Percentiles rank a stretch among this genome's conserved stretches.
phyloP scores from a whole-genome alignment of 2,797 vertebrate species.

The Pseudopleuronectes americanus region DNA sequence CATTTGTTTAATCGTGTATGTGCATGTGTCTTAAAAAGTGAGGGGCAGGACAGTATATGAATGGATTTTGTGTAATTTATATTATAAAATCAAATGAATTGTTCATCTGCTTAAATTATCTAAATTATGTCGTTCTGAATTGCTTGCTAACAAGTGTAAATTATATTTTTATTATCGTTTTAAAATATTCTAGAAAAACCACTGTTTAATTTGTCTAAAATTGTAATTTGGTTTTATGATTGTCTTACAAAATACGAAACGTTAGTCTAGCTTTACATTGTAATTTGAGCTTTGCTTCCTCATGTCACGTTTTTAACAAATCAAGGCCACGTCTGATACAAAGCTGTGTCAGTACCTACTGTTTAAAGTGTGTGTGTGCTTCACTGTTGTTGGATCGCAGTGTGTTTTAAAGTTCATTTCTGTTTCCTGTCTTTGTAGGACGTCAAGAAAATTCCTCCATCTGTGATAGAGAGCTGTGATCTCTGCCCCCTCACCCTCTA shows the following conservation, averaged over 20 bases:
- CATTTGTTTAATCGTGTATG: not conserved
- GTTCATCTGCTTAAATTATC: not conserved
- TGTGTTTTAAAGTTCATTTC: slow-evolving; percentile 14
- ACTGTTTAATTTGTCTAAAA: not conserved
- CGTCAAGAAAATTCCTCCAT: slow-evolving; percentile 89
- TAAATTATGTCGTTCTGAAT: not conserved
- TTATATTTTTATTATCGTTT: not conserved
- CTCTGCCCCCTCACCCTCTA: slow-evolving; percentile 71
- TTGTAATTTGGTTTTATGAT: not conserved
- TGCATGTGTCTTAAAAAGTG: not conserved
- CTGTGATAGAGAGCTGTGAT: slow-evolving; percentile 82
- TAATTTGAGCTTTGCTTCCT: not conserved
- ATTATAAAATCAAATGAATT: too few species aligned
- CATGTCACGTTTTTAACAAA: not conserved
- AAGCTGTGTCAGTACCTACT: not conserved
- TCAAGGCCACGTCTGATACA: not conserved
- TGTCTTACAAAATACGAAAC: not conserved
- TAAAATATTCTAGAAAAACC: not conserved
- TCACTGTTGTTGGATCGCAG: not conserved
- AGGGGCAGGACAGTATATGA: not conserved
- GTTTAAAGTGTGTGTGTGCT: not conserved
- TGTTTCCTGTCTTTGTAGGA: slow-evolving; percentile 71
- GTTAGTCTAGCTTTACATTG: not conserved
- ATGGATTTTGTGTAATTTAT: not conserved
- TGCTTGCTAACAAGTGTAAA: not conserved